These are phyloP conservation scores for Hapalemur alaotrensis DNA, from an alignment of 2,797 vertebrate genomes.

Conservation along the genomic window DNA sequence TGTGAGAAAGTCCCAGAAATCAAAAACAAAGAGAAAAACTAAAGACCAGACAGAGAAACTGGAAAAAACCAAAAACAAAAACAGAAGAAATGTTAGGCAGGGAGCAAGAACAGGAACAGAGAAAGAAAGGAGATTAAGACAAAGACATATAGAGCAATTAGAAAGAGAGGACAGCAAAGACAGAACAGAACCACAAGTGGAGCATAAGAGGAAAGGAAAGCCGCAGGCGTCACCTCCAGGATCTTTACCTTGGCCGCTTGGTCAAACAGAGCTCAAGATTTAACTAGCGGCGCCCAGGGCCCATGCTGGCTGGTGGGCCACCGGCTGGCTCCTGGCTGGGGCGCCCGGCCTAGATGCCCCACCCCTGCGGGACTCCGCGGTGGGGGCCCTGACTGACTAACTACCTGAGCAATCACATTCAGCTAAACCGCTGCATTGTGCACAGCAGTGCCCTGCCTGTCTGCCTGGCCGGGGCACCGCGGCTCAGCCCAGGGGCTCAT, in stretches of 20 bases:
- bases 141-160: not conserved
- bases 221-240: slow-evolving; percentile 78
- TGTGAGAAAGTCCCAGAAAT: slow-evolving; percentile 65
- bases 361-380: slow-evolving; percentile 78
- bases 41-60: not conserved
- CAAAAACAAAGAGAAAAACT: slow-evolving; percentile 22
- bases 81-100: not conserved
- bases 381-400: slow-evolving; percentile 88
- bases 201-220: slow-evolving; percentile 73
- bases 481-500: slow-evolving; percentile 79
- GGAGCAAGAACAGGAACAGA: not conserved
- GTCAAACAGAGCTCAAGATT: slow-evolving; percentile 81
- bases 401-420: slow-evolving; percentile 89
- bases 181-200: slow-evolving; percentile 61
- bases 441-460: slow-evolving; percentile 92
- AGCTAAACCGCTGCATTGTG: slow-evolving; percentile 96
- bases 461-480: slow-evolving; percentile 78
- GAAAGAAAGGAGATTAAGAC: not conserved
- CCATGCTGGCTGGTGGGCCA: slow-evolving; percentile 79
- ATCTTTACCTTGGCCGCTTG: slow-evolving; percentile 82
- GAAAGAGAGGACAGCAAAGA: not conserved
- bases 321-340: slow-evolving; percentile 81
- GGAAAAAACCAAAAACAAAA: not conserved
- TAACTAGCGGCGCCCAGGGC: slow-evolving; percentile 79
- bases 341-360: slow-evolving; percentile 76